Evolutionary conservation across 2,797 vertebrate genomes (phyloP).

Genomic region (Ambastaia sidthimunki): DNA sequence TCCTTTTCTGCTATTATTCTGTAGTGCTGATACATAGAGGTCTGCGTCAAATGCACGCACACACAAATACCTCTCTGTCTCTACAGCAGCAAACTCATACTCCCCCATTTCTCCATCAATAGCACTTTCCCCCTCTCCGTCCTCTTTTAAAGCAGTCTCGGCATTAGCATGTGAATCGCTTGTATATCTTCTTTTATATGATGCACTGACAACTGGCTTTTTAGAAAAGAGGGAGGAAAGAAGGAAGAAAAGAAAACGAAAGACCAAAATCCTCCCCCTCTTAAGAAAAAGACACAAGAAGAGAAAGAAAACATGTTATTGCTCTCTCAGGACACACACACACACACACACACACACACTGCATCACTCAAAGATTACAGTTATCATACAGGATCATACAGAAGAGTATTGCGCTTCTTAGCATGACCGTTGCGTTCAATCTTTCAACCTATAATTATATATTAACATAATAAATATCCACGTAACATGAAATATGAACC

Average conservation of each 20-base stretch:
- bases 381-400: conserved; percentile 2
- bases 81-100: conserved; percentile 65
- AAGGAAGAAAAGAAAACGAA: conserved; percentile 39
- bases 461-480: conserved; percentile 7
- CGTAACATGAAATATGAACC: not conserved
- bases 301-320: conserved; percentile 72
- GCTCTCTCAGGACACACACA: conserved; percentile 71
- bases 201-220: conserved; percentile 85
- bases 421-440: not conserved
- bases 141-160: conserved; percentile 80
- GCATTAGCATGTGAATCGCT: conserved; percentile 88
- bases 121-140: conserved; percentile 79
- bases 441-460: conserved; percentile 29
- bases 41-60: conserved; percentile 92
- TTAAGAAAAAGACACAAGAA: conserved; percentile 66
- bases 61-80: conserved; percentile 80
- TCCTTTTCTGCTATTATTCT: conserved; percentile 96
- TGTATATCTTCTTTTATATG: conserved; percentile 90
- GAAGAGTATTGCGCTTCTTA: not conserved
- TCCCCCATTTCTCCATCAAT: conserved; percentile 75
- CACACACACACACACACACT: not conserved
- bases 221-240: conserved; percentile 61
- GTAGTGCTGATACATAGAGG: conserved; percentile 97
- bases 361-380: conserved; percentile 7
- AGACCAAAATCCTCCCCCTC: conserved; percentile 70